These are phyloP conservation scores for Brachionus koreanus DNA, from an alignment of 1,140 invertebrate genomes.

Conservation along the genomic window DNA sequence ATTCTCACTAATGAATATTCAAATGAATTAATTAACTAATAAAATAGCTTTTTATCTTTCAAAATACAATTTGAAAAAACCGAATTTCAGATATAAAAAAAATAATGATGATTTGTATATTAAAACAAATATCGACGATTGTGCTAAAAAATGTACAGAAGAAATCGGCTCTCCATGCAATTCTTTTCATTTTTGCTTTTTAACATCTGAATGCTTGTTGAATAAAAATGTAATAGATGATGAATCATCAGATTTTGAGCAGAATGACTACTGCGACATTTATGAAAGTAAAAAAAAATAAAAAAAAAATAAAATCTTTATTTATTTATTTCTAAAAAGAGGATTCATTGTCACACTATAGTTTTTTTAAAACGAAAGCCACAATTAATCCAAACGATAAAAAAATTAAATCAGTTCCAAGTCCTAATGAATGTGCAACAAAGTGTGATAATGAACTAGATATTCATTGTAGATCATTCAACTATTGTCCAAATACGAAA, in stretches of 20 bases:
- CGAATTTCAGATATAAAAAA: conserved; percentile 6
- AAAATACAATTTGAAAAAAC: conserved; percentile 40
- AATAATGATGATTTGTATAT: background rate
- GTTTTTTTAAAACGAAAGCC: background rate
- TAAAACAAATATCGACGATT: conserved; percentile 1
- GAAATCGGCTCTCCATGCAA: conserved; percentile 9
- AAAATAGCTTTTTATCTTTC: background rate
- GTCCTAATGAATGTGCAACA: background rate
- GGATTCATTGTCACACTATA: conserved; percentile 32
- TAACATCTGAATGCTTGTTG: background rate
- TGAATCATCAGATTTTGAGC: background rate
- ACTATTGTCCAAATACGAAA: conserved; percentile 28
- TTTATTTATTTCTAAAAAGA: background rate
- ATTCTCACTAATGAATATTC: no score
- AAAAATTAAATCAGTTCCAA: background rate
- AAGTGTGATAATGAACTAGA: conserved; percentile 39
- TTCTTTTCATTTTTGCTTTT: conserved; percentile 39
- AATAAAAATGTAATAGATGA: background rate
- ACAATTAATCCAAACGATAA: background rate
- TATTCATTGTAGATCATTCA: conserved; percentile 35
- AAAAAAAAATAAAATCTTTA: background rate
- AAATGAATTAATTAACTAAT: no score
- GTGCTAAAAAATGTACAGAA: conserved; percentile 38
- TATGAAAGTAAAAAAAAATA: conserved; percentile 26
- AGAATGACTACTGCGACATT: background rate